Conservation (phyloP, 2,797 vertebrate species). For the Leptoclinus maculatus region DNA sequence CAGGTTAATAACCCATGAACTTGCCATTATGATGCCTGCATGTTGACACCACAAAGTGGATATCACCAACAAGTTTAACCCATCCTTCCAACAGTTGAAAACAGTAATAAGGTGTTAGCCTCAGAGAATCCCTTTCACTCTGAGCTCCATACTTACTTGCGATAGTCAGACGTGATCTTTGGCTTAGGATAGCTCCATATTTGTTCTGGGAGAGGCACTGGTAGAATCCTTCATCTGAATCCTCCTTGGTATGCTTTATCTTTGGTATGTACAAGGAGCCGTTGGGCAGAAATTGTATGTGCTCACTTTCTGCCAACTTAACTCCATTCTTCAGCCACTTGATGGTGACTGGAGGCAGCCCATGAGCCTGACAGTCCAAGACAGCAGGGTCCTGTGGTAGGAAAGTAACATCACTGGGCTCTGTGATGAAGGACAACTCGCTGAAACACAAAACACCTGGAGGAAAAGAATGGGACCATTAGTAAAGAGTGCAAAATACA, state of each 20-base stretch:
- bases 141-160: constrained; percentile 89
- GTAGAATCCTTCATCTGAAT: constrained; percentile 94
- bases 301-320: constrained; percentile 86
- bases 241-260: constrained; percentile 86
- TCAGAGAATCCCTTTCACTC: background rate
- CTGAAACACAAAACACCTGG: constrained; percentile 91
- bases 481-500: background rate
- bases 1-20: constrained; percentile 93
- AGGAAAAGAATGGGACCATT: constrained; percentile 20
- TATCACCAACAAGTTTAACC: constrained; percentile 36
- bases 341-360: constrained; percentile 91
- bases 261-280: constrained; percentile 92
- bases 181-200: constrained; percentile 96
- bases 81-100: constrained; percentile 1
- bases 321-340: constrained; percentile 94
- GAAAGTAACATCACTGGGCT: constrained; percentile 90
- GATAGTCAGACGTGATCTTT: constrained; percentile 93
- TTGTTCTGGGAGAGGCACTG: constrained; percentile 96
- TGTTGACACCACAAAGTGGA: constrained; percentile 56
- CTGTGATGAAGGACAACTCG: constrained; percentile 93
- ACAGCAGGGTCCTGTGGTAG: constrained; percentile 86
- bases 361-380: constrained; percentile 93
- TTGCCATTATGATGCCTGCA: constrained; percentile 88
- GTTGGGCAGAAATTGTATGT: constrained; percentile 88
- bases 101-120: background rate